Conservation (phyloP, 1,140 invertebrate species). For the Leucophenga varia region DNA sequence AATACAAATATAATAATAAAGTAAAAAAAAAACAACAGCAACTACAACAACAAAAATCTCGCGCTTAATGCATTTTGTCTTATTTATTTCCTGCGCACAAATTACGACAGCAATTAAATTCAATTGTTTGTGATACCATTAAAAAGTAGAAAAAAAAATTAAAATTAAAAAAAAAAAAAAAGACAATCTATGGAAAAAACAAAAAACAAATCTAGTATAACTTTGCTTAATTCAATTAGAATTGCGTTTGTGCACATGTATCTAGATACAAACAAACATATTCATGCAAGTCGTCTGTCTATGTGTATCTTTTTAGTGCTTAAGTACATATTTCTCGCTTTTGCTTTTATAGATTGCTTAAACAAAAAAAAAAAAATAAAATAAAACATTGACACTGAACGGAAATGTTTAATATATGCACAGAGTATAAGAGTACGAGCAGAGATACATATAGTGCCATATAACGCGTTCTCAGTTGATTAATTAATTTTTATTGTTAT, state of each 20-base stretch:
- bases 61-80: not conserved
- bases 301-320: not conserved
- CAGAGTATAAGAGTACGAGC: too few species aligned
- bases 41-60: too few species aligned
- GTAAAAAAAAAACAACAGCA: too few species aligned
- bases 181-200: too few species aligned
- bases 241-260: slow-evolving; percentile 20
- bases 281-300: not conserved
- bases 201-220: slow-evolving; percentile 36
- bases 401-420: slow-evolving; percentile 56
- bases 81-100: slow-evolving; percentile 11
- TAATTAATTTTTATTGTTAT: too few species aligned
- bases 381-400: slow-evolving; percentile 57
- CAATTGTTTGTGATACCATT: slow-evolving; percentile 49
- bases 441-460: too few species aligned
- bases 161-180: slow-evolving; percentile 19
- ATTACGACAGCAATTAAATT: slow-evolving; percentile 49
- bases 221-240: slow-evolving; percentile 55
- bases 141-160: slow-evolving; percentile 10
- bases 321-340: too few species aligned
- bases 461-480: too few species aligned
- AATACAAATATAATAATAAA: too few species aligned
- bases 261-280: slow-evolving; percentile 1
- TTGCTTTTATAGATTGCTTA: too few species aligned
- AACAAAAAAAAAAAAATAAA: too few species aligned